A percentile compares a stretch with the other conserved stretches of the same genome.
phyloP scores from a whole-genome alignment of 2,797 vertebrate species.

The Cryptoblepharus egeriae region DNA sequence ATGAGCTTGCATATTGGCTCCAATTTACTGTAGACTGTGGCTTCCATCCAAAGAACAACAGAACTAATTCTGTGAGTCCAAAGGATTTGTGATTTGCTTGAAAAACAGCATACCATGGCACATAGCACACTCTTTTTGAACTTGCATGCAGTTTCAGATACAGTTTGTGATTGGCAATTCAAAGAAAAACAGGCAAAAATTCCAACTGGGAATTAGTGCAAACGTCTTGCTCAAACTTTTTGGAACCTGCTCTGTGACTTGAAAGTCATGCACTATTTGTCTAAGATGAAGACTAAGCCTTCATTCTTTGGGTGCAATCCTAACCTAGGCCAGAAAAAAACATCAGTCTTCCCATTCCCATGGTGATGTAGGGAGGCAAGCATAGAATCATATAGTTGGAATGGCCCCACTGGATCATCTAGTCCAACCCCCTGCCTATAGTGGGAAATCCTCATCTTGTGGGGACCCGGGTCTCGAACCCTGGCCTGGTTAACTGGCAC shows the following conservation, averaged over 20 bases:
- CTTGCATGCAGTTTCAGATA: background rate
- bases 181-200: background rate
- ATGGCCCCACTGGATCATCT: too few relatives aligned
- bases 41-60: background rate
- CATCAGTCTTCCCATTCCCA: too few relatives aligned
- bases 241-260: background rate
- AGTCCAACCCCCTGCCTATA: too few relatives aligned
- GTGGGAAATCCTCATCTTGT: too few relatives aligned
- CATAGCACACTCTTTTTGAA: background rate
- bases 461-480: too few relatives aligned
- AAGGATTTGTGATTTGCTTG: background rate
- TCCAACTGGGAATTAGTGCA: background rate
- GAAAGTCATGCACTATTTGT: background rate
- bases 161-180: background rate
- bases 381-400: too few relatives aligned
- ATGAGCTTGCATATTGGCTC: background rate
- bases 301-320: too few relatives aligned
- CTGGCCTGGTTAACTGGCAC: too few relatives aligned
- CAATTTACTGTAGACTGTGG: background rate
- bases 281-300: slow-evolving; percentile 9
- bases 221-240: background rate
- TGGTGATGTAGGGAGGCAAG: too few relatives aligned
- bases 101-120: background rate
- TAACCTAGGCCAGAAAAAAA: too few relatives aligned
- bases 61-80: background rate